Evolutionary conservation across 2,113 vertebrate genomes (phyloP), one percentile per base, ranked within the genome.

Genomic region (Odobenus rosmarus): DNA sequence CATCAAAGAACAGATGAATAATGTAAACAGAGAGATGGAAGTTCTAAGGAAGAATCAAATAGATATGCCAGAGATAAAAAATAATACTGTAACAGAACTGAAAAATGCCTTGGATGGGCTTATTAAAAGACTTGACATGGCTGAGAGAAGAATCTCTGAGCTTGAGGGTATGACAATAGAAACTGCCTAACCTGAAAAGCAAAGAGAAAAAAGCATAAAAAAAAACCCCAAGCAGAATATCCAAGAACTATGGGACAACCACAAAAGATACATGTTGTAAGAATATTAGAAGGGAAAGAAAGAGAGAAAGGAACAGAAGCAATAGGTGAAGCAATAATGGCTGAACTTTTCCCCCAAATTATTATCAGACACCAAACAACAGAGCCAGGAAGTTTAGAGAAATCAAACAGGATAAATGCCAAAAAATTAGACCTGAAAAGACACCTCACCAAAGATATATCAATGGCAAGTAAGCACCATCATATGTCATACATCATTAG

Each of bases 301-400:
- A 88, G 80, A 95, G n/a, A 85, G 19, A 81, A 74, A 94, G 77
- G 36, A 71, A 55, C 28, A 53, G 36, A 84, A 95, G n/a, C 24
- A 96, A 74, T 49, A 72, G 62, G 42, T 92, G 46, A 96, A 97
- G 57, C 53, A 90, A 90, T 59, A 83, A 93, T 53, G n/a, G 36
- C 46, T 77, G 49, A 93, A 42, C 51, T 59, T 79, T 86, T 83
- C 67, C 46, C 26, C 26, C 16, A 72, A 96, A 79, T 89, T 83
- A 92, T 59, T 93, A 49, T 57, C 26, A 89, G 53, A 92, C 7
- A 72, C 39, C 42, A 84, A 83, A 91, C 33, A 28, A 91, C 7
- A 93, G 24, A 93, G 49, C 36, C 62, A 92, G 64, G n/a, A 85
- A 85, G 28, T 10, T 89, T 57, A 85, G 28, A 74, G 23, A 94